These are phyloP conservation scores for Apomyelois bistriatella DNA, from an alignment of 2,888 invertebrate species.

Conservation along the genomic window DNA sequence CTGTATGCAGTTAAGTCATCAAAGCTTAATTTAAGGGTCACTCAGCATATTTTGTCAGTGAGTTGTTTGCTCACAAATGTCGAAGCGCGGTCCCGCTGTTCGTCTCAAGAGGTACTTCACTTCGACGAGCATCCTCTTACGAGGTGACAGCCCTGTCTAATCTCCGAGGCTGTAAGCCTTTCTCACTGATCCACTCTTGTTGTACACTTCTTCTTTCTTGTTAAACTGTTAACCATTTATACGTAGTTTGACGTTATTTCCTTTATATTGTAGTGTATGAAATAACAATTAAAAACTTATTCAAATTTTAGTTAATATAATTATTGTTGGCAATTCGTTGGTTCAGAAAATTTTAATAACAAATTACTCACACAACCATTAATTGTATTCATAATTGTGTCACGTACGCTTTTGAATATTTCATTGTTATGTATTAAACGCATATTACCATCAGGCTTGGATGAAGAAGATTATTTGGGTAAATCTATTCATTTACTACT, in stretches of 20 bases:
- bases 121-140: constrained; percentile 47
- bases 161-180: constrained; percentile 57
- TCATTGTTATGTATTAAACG: too few relatives aligned
- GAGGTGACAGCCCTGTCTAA: constrained; percentile 70
- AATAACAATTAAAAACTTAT: too few relatives aligned
- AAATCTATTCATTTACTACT: too few relatives aligned
- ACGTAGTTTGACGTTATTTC: too few relatives aligned
- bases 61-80: constrained; percentile 64
- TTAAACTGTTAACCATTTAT: constrained; percentile 19
- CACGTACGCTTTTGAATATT: background rate
- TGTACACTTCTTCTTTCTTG: constrained; percentile 19
- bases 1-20: background rate
- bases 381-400: background rate
- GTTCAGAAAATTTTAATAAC: background rate
- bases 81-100: constrained; percentile 48
- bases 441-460: too few relatives aligned
- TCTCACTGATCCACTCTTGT: constrained; percentile 45
- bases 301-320: background rate
- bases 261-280: too few relatives aligned
- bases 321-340: background rate
- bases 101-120: constrained; percentile 60
- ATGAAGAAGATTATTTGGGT: too few relatives aligned
- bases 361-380: background rate
- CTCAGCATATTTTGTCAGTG: constrained; percentile 59
- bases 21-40: constrained; percentile 27